Percentiles rank a stretch among this genome's conserved stretches.
Conservation (phyloP, 1,140 invertebrate genomes). For the Drosophila elegans region DNA sequence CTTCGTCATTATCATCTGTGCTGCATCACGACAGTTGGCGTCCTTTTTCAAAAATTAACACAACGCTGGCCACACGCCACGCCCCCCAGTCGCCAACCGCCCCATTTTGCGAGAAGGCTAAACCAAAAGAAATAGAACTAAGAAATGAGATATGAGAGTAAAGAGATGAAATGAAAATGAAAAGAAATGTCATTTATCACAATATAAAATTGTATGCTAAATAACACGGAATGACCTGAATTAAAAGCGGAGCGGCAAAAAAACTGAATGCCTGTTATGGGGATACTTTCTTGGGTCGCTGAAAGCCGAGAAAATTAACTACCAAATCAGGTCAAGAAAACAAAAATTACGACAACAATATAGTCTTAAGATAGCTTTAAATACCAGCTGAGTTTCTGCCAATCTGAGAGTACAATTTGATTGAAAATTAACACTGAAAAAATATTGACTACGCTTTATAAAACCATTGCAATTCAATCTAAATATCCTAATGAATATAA, state of each 20-base stretch:
- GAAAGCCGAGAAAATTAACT: background rate
- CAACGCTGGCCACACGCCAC: constrained; percentile 45
- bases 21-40: constrained; percentile 68
- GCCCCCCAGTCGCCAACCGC: constrained; percentile 4
- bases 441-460: too few species aligned
- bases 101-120: constrained; percentile 17
- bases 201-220: constrained; percentile 57
- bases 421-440: too few species aligned
- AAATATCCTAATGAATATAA: too few species aligned
- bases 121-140: constrained; percentile 16
- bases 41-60: constrained; percentile 75
- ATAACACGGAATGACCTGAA: constrained; percentile 63
- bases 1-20: constrained; percentile 70
- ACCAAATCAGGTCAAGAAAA: background rate
- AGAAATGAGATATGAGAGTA: constrained; percentile 1
- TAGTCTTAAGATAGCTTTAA: background rate
- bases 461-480: too few species aligned
- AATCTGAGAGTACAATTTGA: too few species aligned
- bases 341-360: background rate
- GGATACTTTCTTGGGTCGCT: background rate
- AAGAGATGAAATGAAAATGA: constrained; percentile 37
- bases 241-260: constrained; percentile 22
- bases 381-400: background rate
- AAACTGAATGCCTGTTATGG: constrained; percentile 10
- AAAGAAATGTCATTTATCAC: constrained; percentile 51